A percentile compares a stretch with the other conserved stretches of the same genome.
phyloP scores from a whole-genome alignment of 2,888 invertebrate genomes.

The Thereva unica region DNA sequence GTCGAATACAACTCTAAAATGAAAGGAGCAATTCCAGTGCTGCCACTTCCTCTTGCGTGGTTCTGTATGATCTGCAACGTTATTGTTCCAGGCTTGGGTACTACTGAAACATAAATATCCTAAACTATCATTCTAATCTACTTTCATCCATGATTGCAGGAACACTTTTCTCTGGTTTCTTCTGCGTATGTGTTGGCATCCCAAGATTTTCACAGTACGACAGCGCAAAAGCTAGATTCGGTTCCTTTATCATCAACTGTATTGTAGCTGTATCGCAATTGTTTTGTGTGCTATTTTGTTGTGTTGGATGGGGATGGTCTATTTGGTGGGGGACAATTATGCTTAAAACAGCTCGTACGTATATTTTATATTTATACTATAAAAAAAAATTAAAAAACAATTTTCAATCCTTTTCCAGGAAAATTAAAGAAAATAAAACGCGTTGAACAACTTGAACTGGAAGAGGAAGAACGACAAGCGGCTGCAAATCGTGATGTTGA shows the following conservation, averaged over 20 bases:
- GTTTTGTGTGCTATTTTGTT: conserved; percentile 91
- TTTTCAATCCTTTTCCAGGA: conserved; percentile 57
- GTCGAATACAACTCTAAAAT: conserved; percentile 85
- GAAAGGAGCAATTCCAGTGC: conserved; percentile 88
- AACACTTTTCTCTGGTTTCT: conserved; percentile 84
- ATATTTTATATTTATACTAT: conserved; percentile 7
- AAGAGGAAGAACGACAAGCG: conserved; percentile 57
- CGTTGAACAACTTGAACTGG: conserved; percentile 59
- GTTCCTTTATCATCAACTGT: conserved; percentile 82
- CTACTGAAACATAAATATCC: conserved; percentile 45
- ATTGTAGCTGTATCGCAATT: conserved; percentile 86
- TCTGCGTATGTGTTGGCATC: conserved; percentile 86
- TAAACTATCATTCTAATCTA: neutral
- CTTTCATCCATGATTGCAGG: conserved; percentile 63
- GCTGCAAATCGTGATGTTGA: conserved; percentile 46
- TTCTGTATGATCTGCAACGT: conserved; percentile 84
- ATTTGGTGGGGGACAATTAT: conserved; percentile 97
- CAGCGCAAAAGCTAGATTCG: conserved; percentile 73
- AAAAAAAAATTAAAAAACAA: neutral
- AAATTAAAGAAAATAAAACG: conserved; percentile 69
- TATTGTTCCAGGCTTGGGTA: conserved; percentile 78
- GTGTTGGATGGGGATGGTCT: conserved; percentile 98
- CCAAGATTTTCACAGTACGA: conserved; percentile 84
- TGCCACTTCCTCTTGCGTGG: conserved; percentile 85
- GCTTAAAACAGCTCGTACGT: conserved; percentile 86